phyloP scores from a whole-genome alignment of 2,113 vertebrate genomes.

The mouse (Mus musculus) region GRCm39 chr11:117093001-117093500 shows the following conservation, averaged over 20 bases:
- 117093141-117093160: not conserved
- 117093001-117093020: not conserved
- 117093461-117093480: accelerated
- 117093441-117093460: not conserved
- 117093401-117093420: accelerated
- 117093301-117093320: not conserved
- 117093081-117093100: not conserved
- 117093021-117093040: not conserved
- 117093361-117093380: not conserved
- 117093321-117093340: not conserved
- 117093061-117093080: not conserved
- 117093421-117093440: not conserved
- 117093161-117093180: not conserved
- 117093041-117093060: not conserved
- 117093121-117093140: not conserved
- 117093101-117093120: not conserved
- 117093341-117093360: accelerated
- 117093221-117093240: accelerated
- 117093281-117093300: accelerated
- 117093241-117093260: not conserved
- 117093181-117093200: accelerated
- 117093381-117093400: not conserved
- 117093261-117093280: not conserved
- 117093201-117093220: not conserved
- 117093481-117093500: accelerated